Base-by-base conservation (phyloP, 2,888 invertebrate species). In the Emmelina monodactyla region DNA sequence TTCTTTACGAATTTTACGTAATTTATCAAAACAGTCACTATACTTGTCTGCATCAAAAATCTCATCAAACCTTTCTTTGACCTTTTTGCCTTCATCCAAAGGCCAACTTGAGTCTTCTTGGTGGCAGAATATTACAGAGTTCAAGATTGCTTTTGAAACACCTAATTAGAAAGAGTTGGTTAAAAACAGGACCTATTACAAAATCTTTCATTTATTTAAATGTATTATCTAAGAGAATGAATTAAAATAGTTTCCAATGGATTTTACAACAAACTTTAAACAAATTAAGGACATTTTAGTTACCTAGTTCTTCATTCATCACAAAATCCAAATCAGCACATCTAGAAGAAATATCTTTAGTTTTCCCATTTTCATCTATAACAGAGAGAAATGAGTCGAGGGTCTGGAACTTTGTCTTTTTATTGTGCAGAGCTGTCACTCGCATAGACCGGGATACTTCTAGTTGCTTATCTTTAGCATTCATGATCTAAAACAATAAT, bases 41-140 rank as follows among this genome's bases (percentile, higher is more conserved):
- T 95, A 97, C 55, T 89, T 89, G 1, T 90, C 89, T 0, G 96
- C 92, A 53, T 97, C 96, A 79, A 99, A 99, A 49, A 99, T 98
- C 42, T 93, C 94, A 84, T 99, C 99, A 82, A 99, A 98, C 48
- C 91, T 90, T 45, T 92, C 90, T 61, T 99, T 99, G 0, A 99
- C 83, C 51, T 91, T 90, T 62, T 94, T 93, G 0, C 91, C 91
- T 64, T 97, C 95, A 58, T 95, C 93, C 35, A 99, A 73, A 0
- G 99, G 98, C 96, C 99, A 99, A 56, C 88, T 88, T 0, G 96
- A 90, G 46, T 99, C 96, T 67, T 99, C 99, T 84, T 99, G 99
- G 62, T 99, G 99, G 57, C 99, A 99, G 68, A 99, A 97, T 49
- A 99, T 89, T 0, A 99, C 99, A 62, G 94, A 92, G 57, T 94